Evolutionary conservation across 2,888 invertebrate species (phyloP).

Genomic region (Rotaria socialis): DNA sequence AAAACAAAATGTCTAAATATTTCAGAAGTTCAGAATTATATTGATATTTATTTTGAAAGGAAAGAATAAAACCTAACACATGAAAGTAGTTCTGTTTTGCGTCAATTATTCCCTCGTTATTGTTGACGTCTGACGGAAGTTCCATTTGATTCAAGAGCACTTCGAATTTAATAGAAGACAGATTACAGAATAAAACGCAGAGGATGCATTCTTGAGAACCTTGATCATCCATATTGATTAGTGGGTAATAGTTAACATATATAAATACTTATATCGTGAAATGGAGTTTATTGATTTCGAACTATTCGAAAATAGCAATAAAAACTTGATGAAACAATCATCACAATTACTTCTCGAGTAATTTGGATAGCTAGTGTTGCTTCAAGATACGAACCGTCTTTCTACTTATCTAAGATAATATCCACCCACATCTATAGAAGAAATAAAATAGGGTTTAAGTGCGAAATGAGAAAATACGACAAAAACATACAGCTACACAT

Average conservation of each 20-base stretch:
- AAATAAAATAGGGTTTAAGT: too few species aligned
- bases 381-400: not conserved
- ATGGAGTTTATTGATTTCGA: too few species aligned
- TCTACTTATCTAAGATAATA: too few species aligned
- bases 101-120: not conserved
- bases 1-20: too few species aligned
- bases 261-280: not conserved
- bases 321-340: not conserved
- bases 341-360: not conserved
- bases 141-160: not conserved
- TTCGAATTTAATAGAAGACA: not conserved
- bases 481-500: too few species aligned
- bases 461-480: too few species aligned
- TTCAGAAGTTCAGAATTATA: too few species aligned
- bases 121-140: not conserved
- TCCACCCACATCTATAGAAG: too few species aligned
- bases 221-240: not conserved
- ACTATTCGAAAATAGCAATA: not conserved
- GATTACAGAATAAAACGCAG: not conserved
- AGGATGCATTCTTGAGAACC: not conserved
- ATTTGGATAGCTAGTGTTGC: not conserved
- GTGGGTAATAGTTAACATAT: not conserved
- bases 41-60: not conserved
- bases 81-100: not conserved
- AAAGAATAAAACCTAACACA: not conserved